Evolutionary conservation across 2,888 invertebrate species (phyloP).

Genomic region (Papilio protenor): DNA sequence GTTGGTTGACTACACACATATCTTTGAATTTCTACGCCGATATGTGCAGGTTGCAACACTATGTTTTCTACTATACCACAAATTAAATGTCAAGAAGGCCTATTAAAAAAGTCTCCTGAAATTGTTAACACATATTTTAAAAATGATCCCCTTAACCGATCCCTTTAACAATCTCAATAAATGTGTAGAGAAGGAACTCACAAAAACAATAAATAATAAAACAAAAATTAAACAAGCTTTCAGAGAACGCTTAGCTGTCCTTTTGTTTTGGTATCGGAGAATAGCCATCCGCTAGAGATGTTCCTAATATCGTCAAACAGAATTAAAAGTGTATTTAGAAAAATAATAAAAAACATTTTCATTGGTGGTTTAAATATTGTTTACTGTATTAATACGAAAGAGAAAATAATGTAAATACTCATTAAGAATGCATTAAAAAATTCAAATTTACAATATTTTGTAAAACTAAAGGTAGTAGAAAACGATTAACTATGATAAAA

Average conservation of each 20-base stretch:
- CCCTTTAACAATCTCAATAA: neutral
- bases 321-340: neutral
- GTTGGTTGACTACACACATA: too few relatives aligned
- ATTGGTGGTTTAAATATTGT: neutral
- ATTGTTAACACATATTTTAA: neutral
- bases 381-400: too few relatives aligned
- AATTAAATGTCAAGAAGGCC: too few relatives aligned
- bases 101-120: neutral
- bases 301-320: neutral
- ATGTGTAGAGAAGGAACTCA: neutral
- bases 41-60: too few relatives aligned
- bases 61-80: too few relatives aligned
- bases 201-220: neutral
- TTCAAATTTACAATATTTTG: too few relatives aligned
- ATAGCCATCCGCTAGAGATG: constrained; percentile 17
- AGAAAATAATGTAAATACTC: too few relatives aligned
- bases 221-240: constrained; percentile 29
- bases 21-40: too few relatives aligned
- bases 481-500: too few relatives aligned
- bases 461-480: too few relatives aligned
- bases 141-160: too few relatives aligned
- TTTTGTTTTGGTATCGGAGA: constrained; percentile 16
- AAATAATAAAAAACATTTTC: neutral
- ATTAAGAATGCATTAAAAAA: too few relatives aligned
- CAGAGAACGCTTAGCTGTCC: constrained; percentile 12